Percentiles rank a stretch among this genome's conserved stretches.
These are phyloP conservation scores for Achatina immaculata DNA, from an alignment of 1,140 invertebrate genomes.

Conservation along the genomic window DNA sequence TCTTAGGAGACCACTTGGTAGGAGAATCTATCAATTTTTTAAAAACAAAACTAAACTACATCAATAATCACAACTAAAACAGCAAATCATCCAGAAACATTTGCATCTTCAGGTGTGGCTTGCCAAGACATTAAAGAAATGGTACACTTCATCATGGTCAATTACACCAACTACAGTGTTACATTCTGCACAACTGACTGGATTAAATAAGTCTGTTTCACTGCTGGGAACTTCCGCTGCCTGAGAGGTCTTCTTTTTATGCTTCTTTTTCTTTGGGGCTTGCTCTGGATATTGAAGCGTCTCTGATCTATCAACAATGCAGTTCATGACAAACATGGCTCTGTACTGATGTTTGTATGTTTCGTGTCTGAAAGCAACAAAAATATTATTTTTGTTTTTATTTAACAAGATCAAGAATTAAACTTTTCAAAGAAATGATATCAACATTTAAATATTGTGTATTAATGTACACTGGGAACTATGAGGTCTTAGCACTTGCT, in stretches of 20 bases:
- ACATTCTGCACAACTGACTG: constrained; percentile 76
- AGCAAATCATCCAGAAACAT: too few relatives aligned
- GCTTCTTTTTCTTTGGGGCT: constrained; percentile 53
- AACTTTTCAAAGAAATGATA: too few relatives aligned
- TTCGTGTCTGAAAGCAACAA: constrained; percentile 73
- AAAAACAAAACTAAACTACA: too few relatives aligned
- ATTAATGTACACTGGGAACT: too few relatives aligned
- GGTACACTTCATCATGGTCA: constrained; percentile 78
- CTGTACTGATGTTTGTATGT: constrained; percentile 76
- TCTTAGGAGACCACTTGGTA: too few relatives aligned
- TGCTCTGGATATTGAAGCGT: constrained; percentile 67
- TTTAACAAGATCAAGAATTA: too few relatives aligned
- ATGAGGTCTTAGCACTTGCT: too few relatives aligned
- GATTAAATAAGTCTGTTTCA: constrained; percentile 72
- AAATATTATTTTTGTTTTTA: too few relatives aligned
- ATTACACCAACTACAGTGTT: constrained; percentile 76
- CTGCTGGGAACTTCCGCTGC: neutral
- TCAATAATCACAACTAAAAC: too few relatives aligned
- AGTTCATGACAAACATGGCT: constrained; percentile 80
- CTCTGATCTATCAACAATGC: constrained; percentile 72
- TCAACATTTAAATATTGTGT: too few relatives aligned
- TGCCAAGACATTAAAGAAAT: constrained; percentile 79
- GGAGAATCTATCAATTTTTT: too few relatives aligned
- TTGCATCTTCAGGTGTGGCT: constrained; percentile 72
- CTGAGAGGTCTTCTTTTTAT: constrained; percentile 49